Conservation (phyloP, 2,797 vertebrate species). For the Emydoidea blandingii region DNA sequence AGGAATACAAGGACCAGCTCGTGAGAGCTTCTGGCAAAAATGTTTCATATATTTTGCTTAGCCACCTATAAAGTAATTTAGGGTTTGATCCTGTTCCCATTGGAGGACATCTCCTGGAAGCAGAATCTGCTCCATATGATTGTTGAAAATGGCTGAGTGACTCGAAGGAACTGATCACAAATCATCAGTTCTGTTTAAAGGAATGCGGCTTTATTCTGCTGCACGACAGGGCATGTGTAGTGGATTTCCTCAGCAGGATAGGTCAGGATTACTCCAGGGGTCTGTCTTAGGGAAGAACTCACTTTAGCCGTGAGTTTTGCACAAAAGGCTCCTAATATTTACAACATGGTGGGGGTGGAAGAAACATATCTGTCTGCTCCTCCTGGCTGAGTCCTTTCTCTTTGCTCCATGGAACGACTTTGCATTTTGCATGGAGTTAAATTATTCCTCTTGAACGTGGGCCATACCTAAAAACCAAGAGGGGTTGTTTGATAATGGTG, state of each 20-base stretch:
- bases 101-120: constrained; percentile 7
- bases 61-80: neutral
- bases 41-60: neutral
- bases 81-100: neutral
- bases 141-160: rapidly evolving
- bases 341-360: rapidly evolving
- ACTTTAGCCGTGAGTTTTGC: neutral
- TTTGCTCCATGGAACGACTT: rapidly evolving
- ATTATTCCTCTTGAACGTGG: neutral
- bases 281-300: rapidly evolving
- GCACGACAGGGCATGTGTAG: neutral
- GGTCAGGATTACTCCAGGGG: neutral
- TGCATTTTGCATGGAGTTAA: rapidly evolving
- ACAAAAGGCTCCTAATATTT: neutral
- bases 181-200: neutral
- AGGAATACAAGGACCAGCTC: neutral
- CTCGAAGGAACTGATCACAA: neutral
- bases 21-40: neutral
- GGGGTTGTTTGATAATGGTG: neutral
- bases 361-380: neutral
- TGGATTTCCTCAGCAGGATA: neutral
- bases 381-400: neutral
- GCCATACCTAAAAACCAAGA: neutral
- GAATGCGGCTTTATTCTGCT: neutral
- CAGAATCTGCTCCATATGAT: neutral